Base-by-base conservation (phyloP, 2,888 invertebrate species). In the Plagodis dolabraria region DNA sequence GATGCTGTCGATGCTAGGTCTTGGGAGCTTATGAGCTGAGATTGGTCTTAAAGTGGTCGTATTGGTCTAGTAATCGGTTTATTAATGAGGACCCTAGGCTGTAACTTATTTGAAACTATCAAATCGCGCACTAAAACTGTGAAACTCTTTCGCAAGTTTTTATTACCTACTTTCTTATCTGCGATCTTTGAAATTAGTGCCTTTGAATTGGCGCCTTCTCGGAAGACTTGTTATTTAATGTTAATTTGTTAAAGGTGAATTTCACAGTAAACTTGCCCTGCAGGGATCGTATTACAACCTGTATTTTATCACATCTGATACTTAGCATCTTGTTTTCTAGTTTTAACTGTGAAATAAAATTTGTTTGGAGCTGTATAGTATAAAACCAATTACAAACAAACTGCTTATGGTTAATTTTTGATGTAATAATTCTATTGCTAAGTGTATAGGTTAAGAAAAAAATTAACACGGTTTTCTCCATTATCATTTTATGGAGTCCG, bases 141-240 rank as follows among this genome's bases (percentile, higher is more conserved):
- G 48, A 47, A 56, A 40, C 10, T 22, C 36, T 53, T 61, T 61
- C 60, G 60, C 60, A 61, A 57, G 35, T 56, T 56, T 51, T 34
- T 46, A 42, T 10, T 45, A 5, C 36, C 36, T 36, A 40, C 1
- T 52, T 9, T 53, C 35, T 53, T 57, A 61, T 61, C 60, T 46
- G 12, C 38, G 46, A 61, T 57, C 64, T 51, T 48, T 63, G 49
- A 61, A 68, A 63, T 64, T 44, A 47, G 55, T 49, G 34, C 45
- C 35, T 60, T 60, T 60, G 38, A 54, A 50, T 42, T 50, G 59
- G 65, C 66, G 67, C 60, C 64, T 64, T 50, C 57, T 56, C 11
- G 60, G 53, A 55, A 59, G 53, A 50, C 53, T 54, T 46, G 57
- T 58, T 59, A 60, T 64, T 57, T 60, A 59, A 68, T 68, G 64